Evolutionary conservation across 2,888 invertebrate species (phyloP), one percentile per base, ranked within the genome.

Genomic region (Graphium colonna): DNA sequence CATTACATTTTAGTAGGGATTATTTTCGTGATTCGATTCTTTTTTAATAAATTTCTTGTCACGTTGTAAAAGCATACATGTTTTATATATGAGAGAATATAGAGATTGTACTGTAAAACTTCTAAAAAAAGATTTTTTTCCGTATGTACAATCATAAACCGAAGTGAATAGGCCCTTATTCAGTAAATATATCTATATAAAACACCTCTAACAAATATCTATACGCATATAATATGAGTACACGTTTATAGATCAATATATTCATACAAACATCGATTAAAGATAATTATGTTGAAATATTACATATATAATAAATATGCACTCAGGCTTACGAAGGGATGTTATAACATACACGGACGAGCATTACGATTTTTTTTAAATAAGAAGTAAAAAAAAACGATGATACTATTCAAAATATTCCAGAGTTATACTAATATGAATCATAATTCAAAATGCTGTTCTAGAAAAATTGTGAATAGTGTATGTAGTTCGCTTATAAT

Each of bases 141-240:
- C 12, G 12, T 4, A 38, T 40, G 40, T 5, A 21, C 21, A 15
- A 8, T 8, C 40, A 9, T 40, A 8, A 13, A 40, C 33, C 18
- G 16, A 49, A 28, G 40, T 54, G 65, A 60, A 61, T 60, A 62
- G 65, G 68, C 69, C 73, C 68, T 52, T 50, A 57, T 49, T 21
- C 59, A 49, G 61, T 57, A 42, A 52, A 61, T 57, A 65, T 63
- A 69, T 63, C 68, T 57, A 65, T 67, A 71, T 62, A 74, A 74
- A 77, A 71, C 62, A 64, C 62, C 61, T 69, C 71, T 77, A 73
- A 71, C 68, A 73, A 68, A 73, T 64, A 58, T 69, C 65, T 67
- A 65, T 64, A 64, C 59, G 59, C 62, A 58, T 57, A 61, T 70
- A 62, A 65, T 68, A 64, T 52, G 65, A 72, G 63, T 77, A 80